Evolutionary conservation across 2,797 vertebrate species (phyloP), one percentile per base, ranked within the genome.

Genomic region (Tenualosa thibaudeaui): DNA sequence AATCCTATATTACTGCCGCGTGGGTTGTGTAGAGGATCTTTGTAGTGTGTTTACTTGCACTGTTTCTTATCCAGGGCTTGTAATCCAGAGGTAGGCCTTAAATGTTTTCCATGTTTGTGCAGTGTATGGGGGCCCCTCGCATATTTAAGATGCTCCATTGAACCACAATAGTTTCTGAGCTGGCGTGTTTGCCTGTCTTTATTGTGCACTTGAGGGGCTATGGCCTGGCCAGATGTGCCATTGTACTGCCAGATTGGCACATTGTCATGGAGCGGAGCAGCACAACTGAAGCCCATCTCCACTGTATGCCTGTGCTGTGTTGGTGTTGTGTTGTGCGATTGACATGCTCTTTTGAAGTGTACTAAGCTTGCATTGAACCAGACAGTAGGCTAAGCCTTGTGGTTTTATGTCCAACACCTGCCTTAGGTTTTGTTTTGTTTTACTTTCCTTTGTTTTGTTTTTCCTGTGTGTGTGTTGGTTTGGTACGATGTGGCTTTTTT

Each of bases 81-180:
- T 75, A 75, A 75, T 75, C 68, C 31, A 40, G 68, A 75, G 31
- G 68, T 19, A 56, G 54, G 54, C 54, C 54, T 22, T 56, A 75
- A 75, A 31, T 40, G 68, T 75, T 75, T 5, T 15, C 31, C 68
- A 75, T 75, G 68, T 43, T 40, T 75, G 31, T 37, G 3, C 37
- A 15, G 3, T 85, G 84, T 83, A 85, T 83, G 75, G 86, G 87
- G 86, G 68, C 68, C 86, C 89, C 88, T 88, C 13, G 82, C 85
- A 68, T 86, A 88, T 90, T 91, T 89, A 85, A 62, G 85, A 91
- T 89, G 90, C 89, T 91, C 88, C 86, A 88, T 87, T 91, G 90
- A 91, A 88, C 90, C 89, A 85, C 87, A 88, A 91, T 90, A 82
- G 31, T 3, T 31, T 50, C 19, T 85, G 88, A 89, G 86, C 85